Evolutionary conservation across 1,140 invertebrate genomes (phyloP).

Genomic region (Tachypleus tridentatus): DNA sequence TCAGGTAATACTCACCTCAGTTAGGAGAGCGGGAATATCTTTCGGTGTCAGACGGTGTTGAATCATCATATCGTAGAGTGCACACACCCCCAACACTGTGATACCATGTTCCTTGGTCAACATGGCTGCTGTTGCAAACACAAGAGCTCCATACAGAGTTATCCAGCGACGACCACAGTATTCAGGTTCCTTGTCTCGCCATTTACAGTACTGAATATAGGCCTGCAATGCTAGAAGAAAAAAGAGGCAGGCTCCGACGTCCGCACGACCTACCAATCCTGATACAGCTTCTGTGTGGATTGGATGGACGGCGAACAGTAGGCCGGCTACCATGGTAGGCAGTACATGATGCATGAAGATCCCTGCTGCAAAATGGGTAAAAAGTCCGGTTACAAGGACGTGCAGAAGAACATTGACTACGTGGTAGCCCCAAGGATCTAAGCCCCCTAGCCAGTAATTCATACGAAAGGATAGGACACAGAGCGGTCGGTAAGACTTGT

Average conservation of each 20-base stretch:
- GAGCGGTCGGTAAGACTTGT: constrained; percentile 90
- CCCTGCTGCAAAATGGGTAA: constrained; percentile 24
- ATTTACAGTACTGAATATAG: constrained; percentile 39
- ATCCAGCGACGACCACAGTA: constrained; percentile 4
- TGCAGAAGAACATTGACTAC: constrained; percentile 39
- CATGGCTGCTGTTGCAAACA: constrained; percentile 42
- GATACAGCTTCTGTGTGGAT: constrained; percentile 58
- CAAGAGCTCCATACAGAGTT: constrained; percentile 18
- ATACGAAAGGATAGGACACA: constrained; percentile 86
- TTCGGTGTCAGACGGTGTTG: constrained; percentile 27
- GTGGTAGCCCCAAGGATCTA: constrained; percentile 39
- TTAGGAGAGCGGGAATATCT: constrained; percentile 14
- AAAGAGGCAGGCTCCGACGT: constrained; percentile 39
- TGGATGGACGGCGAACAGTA: constrained; percentile 40
- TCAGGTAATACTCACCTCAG: constrained; percentile 6
- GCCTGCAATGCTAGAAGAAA: constrained; percentile 40
- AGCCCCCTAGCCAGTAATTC: constrained; percentile 47
- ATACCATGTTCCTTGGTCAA: constrained; percentile 85
- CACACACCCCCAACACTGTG: constrained; percentile 75
- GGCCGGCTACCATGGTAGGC: constrained; percentile 28
- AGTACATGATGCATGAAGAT: constrained; percentile 20
- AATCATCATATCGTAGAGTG: constrained; percentile 56
- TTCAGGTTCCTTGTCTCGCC: constrained; percentile 10
- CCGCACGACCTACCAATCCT: constrained; percentile 42
- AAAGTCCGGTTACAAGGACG: constrained; percentile 32